phyloP scores from a whole-genome alignment of 2,113 vertebrate species.

The Oplegnathus fasciatus region DNA sequence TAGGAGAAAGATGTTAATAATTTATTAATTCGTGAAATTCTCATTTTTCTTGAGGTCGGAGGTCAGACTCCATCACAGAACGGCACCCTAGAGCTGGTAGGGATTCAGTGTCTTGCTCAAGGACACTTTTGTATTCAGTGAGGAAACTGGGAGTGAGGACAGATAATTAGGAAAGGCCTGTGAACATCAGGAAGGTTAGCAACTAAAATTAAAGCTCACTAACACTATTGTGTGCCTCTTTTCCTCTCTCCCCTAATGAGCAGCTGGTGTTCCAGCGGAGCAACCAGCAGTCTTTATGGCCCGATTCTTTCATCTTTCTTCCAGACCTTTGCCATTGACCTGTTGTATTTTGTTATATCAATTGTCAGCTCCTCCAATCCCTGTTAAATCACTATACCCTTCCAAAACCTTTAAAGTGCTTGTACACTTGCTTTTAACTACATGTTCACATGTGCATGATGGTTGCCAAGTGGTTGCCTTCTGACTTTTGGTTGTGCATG shows the following conservation, averaged over 20 bases:
- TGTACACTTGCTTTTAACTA: not conserved
- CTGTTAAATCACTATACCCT: not conserved
- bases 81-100: constrained; percentile 6
- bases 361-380: not conserved
- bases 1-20: constrained; percentile 48
- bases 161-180: not conserved
- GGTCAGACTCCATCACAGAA: constrained; percentile 24
- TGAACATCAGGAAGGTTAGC: constrained; percentile 26
- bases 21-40: constrained; percentile 31
- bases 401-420: not conserved
- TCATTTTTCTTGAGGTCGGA: constrained; percentile 41
- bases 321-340: not conserved
- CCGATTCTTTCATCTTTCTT: not conserved
- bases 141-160: not conserved
- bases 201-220: constrained; percentile 1
- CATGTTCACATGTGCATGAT: not conserved
- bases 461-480: not conserved
- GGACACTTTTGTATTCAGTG: constrained; percentile 25
- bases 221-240: not conserved
- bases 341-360: not conserved
- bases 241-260: not conserved
- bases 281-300: not conserved
- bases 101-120: constrained; percentile 28
- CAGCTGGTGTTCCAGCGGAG: not conserved
- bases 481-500: too few species aligned